phyloP scores from a whole-genome alignment of 2,888 invertebrate species.

The Drosophila silvestris region DNA sequence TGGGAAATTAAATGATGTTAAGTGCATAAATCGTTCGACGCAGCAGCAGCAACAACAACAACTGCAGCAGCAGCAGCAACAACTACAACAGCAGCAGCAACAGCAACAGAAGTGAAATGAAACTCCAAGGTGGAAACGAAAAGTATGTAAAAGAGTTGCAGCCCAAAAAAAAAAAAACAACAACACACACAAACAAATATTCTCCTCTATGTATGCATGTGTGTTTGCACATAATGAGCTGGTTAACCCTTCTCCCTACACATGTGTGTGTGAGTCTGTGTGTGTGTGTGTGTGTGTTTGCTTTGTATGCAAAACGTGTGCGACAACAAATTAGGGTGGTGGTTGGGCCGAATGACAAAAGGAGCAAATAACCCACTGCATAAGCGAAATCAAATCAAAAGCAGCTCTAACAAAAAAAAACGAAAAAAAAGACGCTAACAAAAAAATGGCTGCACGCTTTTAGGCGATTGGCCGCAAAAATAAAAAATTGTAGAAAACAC shows the following conservation, averaged over 20 bases:
- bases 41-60: slow-evolving; percentile 26
- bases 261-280: background rate
- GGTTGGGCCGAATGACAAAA: slow-evolving; percentile 62
- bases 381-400: slow-evolving; percentile 66
- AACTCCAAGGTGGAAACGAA: slow-evolving; percentile 50
- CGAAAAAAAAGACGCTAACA: slow-evolving; percentile 21
- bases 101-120: slow-evolving; percentile 50
- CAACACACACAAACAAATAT: slow-evolving; percentile 10
- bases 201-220: slow-evolving; percentile 10
- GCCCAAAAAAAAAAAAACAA: slow-evolving; percentile 19
- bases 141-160: slow-evolving; percentile 56
- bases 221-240: slow-evolving; percentile 62
- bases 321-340: slow-evolving; percentile 69
- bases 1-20: slow-evolving; percentile 77
- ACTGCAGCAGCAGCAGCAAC: slow-evolving; percentile 13
- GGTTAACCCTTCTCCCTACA: slow-evolving; percentile 38
- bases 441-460: slow-evolving; percentile 68
- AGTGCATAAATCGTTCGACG: slow-evolving; percentile 72
- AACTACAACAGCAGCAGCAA: slow-evolving; percentile 14
- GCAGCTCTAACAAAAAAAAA: slow-evolving; percentile 40
- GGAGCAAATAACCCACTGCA: slow-evolving; percentile 36
- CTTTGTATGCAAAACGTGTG: slow-evolving; percentile 70
- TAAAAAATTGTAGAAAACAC: slow-evolving; percentile 32
- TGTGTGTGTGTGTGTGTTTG: slow-evolving; percentile 27
- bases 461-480: slow-evolving; percentile 63